Evolutionary conservation across 53 echinoderm and acorn worm species (phyloP), one percentile per base, ranked within the genome.

Genomic region (Echinarachnius parma): DNA sequence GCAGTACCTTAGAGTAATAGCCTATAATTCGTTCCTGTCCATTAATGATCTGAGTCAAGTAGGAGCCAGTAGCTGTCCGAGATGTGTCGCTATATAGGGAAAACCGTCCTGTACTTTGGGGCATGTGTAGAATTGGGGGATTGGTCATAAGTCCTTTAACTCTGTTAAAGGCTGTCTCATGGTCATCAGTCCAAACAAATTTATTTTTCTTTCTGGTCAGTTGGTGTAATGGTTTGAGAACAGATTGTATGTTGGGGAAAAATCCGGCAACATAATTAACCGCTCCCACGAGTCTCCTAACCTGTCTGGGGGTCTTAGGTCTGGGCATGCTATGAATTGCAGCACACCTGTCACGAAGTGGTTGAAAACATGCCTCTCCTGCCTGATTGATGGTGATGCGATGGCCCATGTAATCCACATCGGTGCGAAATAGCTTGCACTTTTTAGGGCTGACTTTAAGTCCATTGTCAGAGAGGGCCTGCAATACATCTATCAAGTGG

Each of bases 1-100:
- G 80, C 10, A 80, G 48, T 25, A 69, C 58, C 34, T 80, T 80
- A 0, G 71, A 80, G 45, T 80, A 71, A 60, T 80, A 80, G 4
- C 70, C 80, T 21, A 80, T 30, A 10, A 80, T 26, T 18, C 31
- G 28, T 70, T 80, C 37, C 4, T 27, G 2, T 9, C 69, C 70
- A 60, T 70, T 80, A 4, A 78, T 60, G 0, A 31, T 32, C 66
- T 64, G 78, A 15, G 78, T 78, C 29, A 78, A 33, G 39, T 64
- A 78, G 20, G 64, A 45, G 20, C 78, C 36, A 18, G 78, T 78
- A 34, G 65, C 64, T 25, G 28, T 31, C 25, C 64, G 30, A 48
- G 64, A 50, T 4, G 64, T 48, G 48, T 78, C 63, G 24, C 78
- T 46, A 19, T 23, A 29, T 46, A 53, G 19, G 14, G 47, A 20